Base-by-base conservation (phyloP, 2,113 vertebrate species). In the Polypterus bichir region DNA sequence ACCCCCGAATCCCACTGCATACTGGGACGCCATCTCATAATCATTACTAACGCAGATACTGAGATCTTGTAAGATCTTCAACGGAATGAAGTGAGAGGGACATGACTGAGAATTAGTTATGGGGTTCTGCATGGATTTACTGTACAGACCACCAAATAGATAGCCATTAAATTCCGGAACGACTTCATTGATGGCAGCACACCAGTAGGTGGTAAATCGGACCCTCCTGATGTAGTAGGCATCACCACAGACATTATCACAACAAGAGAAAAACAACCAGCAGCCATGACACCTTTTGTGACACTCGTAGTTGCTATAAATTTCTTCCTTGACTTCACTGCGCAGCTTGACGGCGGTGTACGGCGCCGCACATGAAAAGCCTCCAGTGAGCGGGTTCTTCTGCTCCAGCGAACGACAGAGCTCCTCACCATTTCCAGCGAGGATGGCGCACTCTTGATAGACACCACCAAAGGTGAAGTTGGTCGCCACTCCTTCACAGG, bases 381-480 rank as follows among this genome's bases (percentile, higher is more conserved):
- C 59, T 0, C 91, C 90, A 0, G 89, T 94, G 9, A 82, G 77
- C 0, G 82, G 86, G 64, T 97, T 97, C 68, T 65, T 92, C 77
- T 92, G 87, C 48, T 76, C 80, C 45, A 92, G 68, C 0, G 59
- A 58, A 9, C 44, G 70, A 70, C 93, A 97, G 0, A 95, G 74
- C 0, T 0, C 46, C 1, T 4, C 27, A 3, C 69, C 64, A 44
- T 86, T 75, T 0, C 6, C 4, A 1, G 74, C 87, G 10, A 86
- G 1, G 3, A 62, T 53, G 0, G 6, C 4, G 9, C 94, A 97
- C 46, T 73, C 7, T 71, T 96, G 92, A 66, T 86, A 97, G 61
- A 87, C 72, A 0, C 93, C 94, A 1, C 91, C 93, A 0, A 97
- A 91, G 64, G 88, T 92, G 68, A 94, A 88, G 66, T 94, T 97